Evolutionary conservation across 2,888 invertebrate species (phyloP).

Genomic region (Limenitis camilla): DNA sequence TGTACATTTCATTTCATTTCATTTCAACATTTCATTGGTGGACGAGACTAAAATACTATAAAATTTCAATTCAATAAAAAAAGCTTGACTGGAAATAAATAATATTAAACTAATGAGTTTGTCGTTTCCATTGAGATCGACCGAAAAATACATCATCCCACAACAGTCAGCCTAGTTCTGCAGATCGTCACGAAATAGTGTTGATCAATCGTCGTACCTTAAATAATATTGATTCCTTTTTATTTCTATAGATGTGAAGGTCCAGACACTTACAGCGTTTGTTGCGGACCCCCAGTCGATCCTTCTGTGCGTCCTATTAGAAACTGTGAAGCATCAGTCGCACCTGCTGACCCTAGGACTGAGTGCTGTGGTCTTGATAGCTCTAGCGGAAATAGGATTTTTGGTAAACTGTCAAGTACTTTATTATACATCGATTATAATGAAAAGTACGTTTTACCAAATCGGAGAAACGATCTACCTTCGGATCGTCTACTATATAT

Average conservation of each 20-base stretch:
- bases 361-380: conserved; percentile 44
- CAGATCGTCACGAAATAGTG: too few relatives aligned
- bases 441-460: background rate
- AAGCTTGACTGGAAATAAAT: too few relatives aligned
- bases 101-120: too few relatives aligned
- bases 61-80: too few relatives aligned
- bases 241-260: conserved; percentile 32
- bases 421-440: background rate
- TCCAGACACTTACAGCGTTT: conserved; percentile 39
- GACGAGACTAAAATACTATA: too few relatives aligned
- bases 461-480: background rate
- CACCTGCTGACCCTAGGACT: conserved; percentile 35
- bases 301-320: conserved; percentile 11
- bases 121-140: too few relatives aligned
- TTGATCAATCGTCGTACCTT: background rate
- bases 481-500: too few relatives aligned
- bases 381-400: conserved; percentile 34
- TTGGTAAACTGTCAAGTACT: conserved; percentile 28
- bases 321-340: conserved; percentile 26
- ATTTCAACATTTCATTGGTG: too few relatives aligned
- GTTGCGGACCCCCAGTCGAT: conserved; percentile 35
- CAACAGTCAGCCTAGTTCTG: too few relatives aligned
- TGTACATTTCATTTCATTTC: too few relatives aligned
- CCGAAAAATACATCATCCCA: too few relatives aligned
- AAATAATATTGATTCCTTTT: background rate